Percentiles rank a stretch among this genome's conserved stretches.
phyloP scores from a whole-genome alignment of 2,113 vertebrate species.

The Peucedramus taeniatus region DNA sequence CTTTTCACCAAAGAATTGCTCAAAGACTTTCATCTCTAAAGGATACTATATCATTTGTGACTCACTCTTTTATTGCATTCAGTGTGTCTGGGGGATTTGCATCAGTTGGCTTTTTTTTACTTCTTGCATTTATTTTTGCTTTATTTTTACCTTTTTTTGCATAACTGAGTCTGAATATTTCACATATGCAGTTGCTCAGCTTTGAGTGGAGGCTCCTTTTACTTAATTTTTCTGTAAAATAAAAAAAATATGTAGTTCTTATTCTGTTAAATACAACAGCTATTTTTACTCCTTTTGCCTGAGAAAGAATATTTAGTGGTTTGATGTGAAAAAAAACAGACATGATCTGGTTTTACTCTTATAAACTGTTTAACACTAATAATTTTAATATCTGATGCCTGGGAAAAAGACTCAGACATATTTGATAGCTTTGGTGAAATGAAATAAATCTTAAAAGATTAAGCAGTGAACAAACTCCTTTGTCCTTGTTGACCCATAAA shows the following conservation, averaged over 20 bases:
- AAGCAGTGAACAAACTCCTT: background rate
- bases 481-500: background rate
- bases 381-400: background rate
- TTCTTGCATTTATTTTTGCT: background rate
- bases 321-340: background rate
- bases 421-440: background rate
- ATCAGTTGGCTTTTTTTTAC: background rate
- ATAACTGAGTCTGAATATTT: background rate
- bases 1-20: background rate
- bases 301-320: background rate
- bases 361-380: background rate
- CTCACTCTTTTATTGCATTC: background rate
- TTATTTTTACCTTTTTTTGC: background rate
- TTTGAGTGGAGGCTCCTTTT: background rate
- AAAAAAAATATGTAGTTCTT: background rate
- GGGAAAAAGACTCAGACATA: background rate
- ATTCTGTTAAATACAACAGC: background rate
- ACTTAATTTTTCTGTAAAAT: background rate
- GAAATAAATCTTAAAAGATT: background rate
- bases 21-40: background rate
- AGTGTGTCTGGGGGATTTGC: background rate
- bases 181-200: background rate
- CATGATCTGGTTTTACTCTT: background rate
- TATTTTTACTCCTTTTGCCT: background rate
- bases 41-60: background rate